Evolutionary conservation across 2,797 vertebrate genomes (phyloP), one percentile per base, ranked within the genome.

Genomic region (Hydrolagus colliei): DNA sequence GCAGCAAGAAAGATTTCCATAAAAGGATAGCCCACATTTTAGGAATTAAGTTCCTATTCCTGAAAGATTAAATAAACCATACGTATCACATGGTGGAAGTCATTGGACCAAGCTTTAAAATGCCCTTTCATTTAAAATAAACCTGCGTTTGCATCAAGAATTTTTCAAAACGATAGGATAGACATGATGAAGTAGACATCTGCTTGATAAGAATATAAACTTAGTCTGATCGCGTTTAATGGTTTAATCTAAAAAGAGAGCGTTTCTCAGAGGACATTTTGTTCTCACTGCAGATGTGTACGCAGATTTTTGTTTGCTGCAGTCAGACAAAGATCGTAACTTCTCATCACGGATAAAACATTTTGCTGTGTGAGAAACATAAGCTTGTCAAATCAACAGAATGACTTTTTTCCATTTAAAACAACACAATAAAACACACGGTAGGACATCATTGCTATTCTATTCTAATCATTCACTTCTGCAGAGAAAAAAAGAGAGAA

Each of bases 381-480:
- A 67, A 71, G 78, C 27, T 84, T 71, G 18, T 68, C 65, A 68
- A 41, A 84, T 16, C 79, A 68, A 41, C 22, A 63, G 20, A 67
- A 63, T 16, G 32, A 84, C 65, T 89, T 88, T 91, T 86, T 91
- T 92, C 88, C 88, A 88, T 87, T 90, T 87, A 88, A 87, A 74
- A 88, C 87, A 71, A 87, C 78, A 89, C 1, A 1, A 90, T 52
- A 52, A 52, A 52, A 52, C 91, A 79, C 86, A 87, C 87, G 90
- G 88, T 87, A 79, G 88, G 88, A 88, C 88, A 90, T 86, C 90
- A 88, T 91, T 92, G 91, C 89, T 86, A 35, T 86, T 87, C 86
- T 89, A 88, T 89, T 87, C 87, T 89, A 88, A 91, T 91, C 90
- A 92, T 90, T 91, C 89, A 91, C 89, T 27, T 89, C 89, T 88